Percentiles rank a stretch among this genome's conserved stretches.
These are phyloP conservation scores for Lasaia peninsularis DNA, from an alignment of 1,140 invertebrate species.

Conservation along the genomic window DNA sequence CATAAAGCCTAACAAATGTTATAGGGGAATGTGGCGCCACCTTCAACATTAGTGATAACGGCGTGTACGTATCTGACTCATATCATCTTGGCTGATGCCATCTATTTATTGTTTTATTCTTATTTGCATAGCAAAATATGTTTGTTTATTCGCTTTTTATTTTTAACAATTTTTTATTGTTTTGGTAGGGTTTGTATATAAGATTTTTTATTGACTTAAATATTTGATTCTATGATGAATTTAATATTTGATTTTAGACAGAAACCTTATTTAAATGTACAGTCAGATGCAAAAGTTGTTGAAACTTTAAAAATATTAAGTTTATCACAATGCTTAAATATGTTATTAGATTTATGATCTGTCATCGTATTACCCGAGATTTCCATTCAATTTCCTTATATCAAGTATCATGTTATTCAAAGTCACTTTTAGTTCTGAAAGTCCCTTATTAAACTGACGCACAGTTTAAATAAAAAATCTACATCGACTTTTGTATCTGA, in stretches of 20 bases:
- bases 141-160: slow-evolving; percentile 50
- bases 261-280: slow-evolving; percentile 6
- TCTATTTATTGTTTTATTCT: slow-evolving; percentile 51
- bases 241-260: slow-evolving; percentile 22
- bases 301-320: too few species aligned
- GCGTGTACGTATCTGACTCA: not conserved
- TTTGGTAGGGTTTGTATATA: slow-evolving; percentile 64
- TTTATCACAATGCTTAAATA: too few species aligned
- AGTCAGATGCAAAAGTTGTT: not conserved
- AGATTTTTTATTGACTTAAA: slow-evolving; percentile 52
- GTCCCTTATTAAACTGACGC: too few species aligned
- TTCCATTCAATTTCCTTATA: too few species aligned
- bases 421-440: too few species aligned
- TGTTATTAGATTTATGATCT: too few species aligned
- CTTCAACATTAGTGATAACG: not conserved
- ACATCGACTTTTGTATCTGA: slow-evolving; percentile 14
- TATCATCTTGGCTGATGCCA: slow-evolving; percentile 31
- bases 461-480: too few species aligned
- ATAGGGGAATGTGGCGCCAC: slow-evolving; percentile 14
- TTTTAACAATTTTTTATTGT: slow-evolving; percentile 51
- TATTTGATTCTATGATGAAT: slow-evolving; percentile 26
- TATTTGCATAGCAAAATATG: slow-evolving; percentile 62
- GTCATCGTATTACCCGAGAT: too few species aligned
- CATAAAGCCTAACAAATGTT: slow-evolving; percentile 15
- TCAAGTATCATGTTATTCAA: too few species aligned